phyloP scores from a whole-genome alignment of 92 coral and sea anemone species.

The Phymanthus crucifer region DNA sequence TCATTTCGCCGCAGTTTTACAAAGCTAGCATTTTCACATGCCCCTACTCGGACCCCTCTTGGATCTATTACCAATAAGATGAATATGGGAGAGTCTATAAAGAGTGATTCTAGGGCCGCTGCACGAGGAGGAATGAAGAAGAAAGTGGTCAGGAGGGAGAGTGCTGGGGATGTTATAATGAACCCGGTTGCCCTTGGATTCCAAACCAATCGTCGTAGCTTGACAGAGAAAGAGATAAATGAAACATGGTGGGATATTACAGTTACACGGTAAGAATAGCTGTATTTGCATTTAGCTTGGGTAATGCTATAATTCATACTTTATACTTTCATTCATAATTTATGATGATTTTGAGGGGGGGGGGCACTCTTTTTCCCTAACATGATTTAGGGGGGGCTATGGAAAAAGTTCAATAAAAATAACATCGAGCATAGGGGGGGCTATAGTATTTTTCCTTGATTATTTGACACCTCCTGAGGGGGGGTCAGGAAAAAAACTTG shows the following conservation, averaged over 20 bases:
- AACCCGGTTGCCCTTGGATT: slow-evolving; percentile 68
- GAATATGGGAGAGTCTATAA: slow-evolving; percentile 41
- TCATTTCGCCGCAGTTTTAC: slow-evolving; percentile 34
- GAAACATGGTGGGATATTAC: slow-evolving; percentile 76
- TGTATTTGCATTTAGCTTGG: too few relatives aligned
- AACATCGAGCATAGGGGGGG: too few relatives aligned
- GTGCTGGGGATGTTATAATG: slow-evolving; percentile 65
- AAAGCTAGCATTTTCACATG: slow-evolving; percentile 48
- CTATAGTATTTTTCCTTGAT: too few relatives aligned
- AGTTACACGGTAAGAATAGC: slow-evolving; percentile 61
- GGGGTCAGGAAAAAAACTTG: too few relatives aligned
- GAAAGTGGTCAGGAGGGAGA: slow-evolving; percentile 40
- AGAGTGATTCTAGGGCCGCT: slow-evolving; percentile 47
- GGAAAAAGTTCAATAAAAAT: too few relatives aligned
- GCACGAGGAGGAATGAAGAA: slow-evolving; percentile 41
- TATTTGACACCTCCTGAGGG: too few relatives aligned
- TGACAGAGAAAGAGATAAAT: slow-evolving; percentile 71
- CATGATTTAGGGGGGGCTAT: too few relatives aligned
- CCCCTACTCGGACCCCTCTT: slow-evolving; percentile 67
- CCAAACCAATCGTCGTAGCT: slow-evolving; percentile 38
- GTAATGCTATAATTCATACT: too few relatives aligned
- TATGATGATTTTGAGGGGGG: too few relatives aligned
- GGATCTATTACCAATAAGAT: slow-evolving; percentile 37
- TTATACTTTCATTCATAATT: too few relatives aligned
- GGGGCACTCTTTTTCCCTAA: too few relatives aligned